phyloP scores from a whole-genome alignment of 2,888 invertebrate genomes.

The Coleophora deauratella region DNA sequence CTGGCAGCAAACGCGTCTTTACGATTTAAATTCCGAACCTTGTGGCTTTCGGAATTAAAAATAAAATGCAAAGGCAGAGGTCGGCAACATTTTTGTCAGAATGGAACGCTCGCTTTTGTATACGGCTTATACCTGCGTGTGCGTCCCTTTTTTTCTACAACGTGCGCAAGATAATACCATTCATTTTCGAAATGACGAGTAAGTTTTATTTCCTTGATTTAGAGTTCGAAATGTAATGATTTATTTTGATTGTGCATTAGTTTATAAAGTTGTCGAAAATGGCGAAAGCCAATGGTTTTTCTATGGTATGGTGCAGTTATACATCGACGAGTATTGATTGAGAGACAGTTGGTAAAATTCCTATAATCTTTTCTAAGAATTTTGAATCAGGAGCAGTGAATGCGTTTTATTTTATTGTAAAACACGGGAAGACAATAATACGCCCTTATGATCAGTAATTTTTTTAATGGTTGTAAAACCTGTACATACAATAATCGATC shows the following conservation, averaged over 20 bases:
- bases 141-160: conserved; percentile 53
- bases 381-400: conserved; percentile 8
- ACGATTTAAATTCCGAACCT: conserved; percentile 21
- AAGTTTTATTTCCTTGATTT: conserved; percentile 18
- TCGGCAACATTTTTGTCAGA: conserved; percentile 11
- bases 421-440: no score
- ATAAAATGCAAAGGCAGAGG: not conserved
- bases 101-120: conserved; percentile 56
- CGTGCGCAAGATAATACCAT: conserved; percentile 23
- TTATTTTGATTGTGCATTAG: conserved; percentile 3
- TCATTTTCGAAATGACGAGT: not conserved
- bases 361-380: conserved; percentile 18
- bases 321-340: conserved; percentile 15
- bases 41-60: conserved; percentile 14
- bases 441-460: no score
- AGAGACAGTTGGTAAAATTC: conserved; percentile 14
- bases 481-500: no score
- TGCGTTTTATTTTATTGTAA: no score
- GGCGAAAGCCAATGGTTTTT: conserved; percentile 27
- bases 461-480: no score
- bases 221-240: conserved; percentile 22
- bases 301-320: conserved; percentile 30
- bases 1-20: conserved; percentile 23
- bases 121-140: conserved; percentile 61
- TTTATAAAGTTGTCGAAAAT: conserved; percentile 20